A percentile compares a stretch with the other conserved stretches of the same genome.
phyloP scores from a whole-genome alignment of 2,797 vertebrate genomes.

The Hypotaenidia okinawae region DNA sequence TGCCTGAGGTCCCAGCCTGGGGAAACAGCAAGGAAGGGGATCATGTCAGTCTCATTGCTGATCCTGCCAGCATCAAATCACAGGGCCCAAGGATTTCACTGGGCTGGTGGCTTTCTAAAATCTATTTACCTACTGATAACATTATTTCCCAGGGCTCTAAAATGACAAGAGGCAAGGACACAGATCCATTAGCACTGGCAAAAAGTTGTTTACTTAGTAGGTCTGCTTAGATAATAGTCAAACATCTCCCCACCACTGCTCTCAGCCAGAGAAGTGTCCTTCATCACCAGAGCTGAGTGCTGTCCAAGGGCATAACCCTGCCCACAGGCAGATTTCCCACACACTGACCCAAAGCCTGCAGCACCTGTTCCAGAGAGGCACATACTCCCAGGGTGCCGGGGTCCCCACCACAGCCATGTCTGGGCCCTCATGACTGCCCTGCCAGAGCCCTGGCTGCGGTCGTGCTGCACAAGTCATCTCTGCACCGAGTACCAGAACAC shows the following conservation, averaged over 20 bases:
- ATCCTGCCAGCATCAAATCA: not conserved
- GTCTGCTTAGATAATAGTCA: not conserved
- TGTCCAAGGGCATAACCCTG: not conserved
- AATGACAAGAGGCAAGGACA: not conserved
- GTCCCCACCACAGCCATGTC: not conserved
- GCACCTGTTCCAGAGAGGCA: not conserved
- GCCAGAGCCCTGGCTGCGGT: not conserved
- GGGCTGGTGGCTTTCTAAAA: not conserved
- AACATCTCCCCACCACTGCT: not conserved
- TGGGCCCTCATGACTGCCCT: not conserved
- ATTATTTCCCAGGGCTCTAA: not conserved
- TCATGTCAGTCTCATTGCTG: not conserved
- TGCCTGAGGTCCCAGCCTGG: accelerated
- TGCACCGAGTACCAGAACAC: not conserved
- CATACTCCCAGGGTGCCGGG: no score
- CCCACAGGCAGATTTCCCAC: not conserved
- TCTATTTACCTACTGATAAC: not conserved
- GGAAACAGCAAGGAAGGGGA: not conserved
- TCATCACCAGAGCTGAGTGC: not conserved
- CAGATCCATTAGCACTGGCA: not conserved
- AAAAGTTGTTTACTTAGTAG: not conserved
- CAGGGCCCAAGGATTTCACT: not conserved
- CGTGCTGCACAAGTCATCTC: not conserved
- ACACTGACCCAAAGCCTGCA: not conserved
- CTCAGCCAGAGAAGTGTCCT: not conserved